A percentile compares a stretch with the other conserved stretches of the same genome.
phyloP scores from a whole-genome alignment of 2,797 vertebrate species.

The Chelonia mydas region DNA sequence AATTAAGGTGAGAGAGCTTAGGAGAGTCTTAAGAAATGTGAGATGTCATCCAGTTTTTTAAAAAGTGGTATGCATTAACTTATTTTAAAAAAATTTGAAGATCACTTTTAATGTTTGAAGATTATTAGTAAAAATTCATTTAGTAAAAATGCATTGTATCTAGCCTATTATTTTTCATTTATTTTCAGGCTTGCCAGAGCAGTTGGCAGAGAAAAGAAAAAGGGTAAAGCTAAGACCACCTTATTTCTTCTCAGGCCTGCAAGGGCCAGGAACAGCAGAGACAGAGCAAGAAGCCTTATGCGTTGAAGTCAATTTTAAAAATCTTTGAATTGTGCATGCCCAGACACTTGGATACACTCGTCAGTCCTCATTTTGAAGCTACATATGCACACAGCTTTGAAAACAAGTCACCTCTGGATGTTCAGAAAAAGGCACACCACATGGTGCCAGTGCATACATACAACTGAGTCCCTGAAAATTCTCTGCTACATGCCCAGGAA shows the following conservation, averaged over 20 bases:
- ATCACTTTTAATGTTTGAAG: neutral
- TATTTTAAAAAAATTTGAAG: neutral
- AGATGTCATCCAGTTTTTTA: neutral
- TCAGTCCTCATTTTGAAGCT: neutral
- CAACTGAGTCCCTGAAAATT: neutral
- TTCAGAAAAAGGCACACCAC: neutral
- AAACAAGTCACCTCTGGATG: neutral
- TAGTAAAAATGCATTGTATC: neutral
- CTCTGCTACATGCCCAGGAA: neutral
- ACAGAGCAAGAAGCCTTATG: neutral
- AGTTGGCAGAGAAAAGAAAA: neutral
- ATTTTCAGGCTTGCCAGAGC: neutral
- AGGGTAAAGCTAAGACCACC: neutral
- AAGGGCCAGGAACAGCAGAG: neutral
- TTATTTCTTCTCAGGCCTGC: neutral
- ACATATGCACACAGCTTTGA: neutral
- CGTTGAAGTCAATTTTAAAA: neutral
- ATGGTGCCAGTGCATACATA: neutral
- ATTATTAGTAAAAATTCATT: neutral
- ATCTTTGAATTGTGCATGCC: neutral
- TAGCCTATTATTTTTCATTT: neutral
- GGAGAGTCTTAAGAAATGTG: neutral
- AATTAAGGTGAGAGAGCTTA: neutral
- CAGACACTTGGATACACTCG: neutral
- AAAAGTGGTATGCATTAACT: neutral